Base-by-base conservation (phyloP, 2,113 vertebrate genomes). In the Halichoerus grypus region DNA sequence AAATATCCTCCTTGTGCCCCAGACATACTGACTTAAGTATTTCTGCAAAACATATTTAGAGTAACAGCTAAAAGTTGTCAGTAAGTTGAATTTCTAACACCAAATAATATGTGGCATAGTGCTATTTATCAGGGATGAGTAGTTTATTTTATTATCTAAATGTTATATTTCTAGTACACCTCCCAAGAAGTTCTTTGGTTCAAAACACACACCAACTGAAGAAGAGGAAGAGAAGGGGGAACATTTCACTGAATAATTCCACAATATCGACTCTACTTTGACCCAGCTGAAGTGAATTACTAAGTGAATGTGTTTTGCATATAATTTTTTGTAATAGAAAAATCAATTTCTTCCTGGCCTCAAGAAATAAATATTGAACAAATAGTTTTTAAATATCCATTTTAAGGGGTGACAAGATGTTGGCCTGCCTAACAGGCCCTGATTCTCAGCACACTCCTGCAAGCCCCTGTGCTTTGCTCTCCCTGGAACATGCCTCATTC, bases 281-380 rank as follows among this genome's bases (percentile, higher is more conserved):
- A 97, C 92, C 94, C 83, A 96, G 79, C 49, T 86, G 67, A 97
- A 96, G 84, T 63, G 83, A 96, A 96, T 97, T 84, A 96, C 93
- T 94, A 95, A 96, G 87, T 94, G 87, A 90, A 88, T 92, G 77
- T 88, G 67, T 96, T 97, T 95, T 96, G 97, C 97, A 94, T 96
- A 94, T 94, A 96, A 96, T 96, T 95, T 97, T 91, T 97, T 72
- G 26, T 96, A 92, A 96, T 94, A 97, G 83, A 97, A 98, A 97
- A 98, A 95, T 98, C 90, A 96, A 94, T 96, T 81, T 96, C 49
- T 88, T 79, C 49, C 46, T 89, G 36, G 49, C 51, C 51, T 51
- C 49, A 93, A 87, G 79, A 97, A 98, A 96, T 88, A 96, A 88
- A 96, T 87, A 96, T 93, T 69, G 69, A 98, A 91, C 72, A 96